Evolutionary conservation across 2,888 invertebrate species (phyloP).

Genomic region (Mythimna pallens): DNA sequence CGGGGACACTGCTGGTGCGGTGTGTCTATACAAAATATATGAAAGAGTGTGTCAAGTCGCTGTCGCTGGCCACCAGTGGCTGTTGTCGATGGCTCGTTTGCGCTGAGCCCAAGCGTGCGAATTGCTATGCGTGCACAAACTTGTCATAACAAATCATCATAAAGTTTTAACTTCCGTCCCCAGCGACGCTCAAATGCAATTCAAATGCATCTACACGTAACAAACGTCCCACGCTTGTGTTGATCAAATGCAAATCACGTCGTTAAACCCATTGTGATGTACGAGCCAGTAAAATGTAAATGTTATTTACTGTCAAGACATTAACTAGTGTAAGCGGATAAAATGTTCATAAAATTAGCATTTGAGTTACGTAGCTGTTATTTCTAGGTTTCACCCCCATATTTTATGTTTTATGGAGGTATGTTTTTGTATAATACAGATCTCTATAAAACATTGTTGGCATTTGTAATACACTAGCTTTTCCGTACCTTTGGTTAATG

Average conservation of each 20-base stretch:
- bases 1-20: too few relatives aligned
- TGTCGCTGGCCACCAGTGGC: too few relatives aligned
- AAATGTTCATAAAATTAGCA: slow-evolving; percentile 69
- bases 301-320: slow-evolving; percentile 67
- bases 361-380: slow-evolving; percentile 53
- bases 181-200: slow-evolving; percentile 40
- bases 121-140: background rate
- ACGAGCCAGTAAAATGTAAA: slow-evolving; percentile 74
- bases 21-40: too few relatives aligned
- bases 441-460: slow-evolving; percentile 13
- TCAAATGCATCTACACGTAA: slow-evolving; percentile 55
- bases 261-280: slow-evolving; percentile 46
- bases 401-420: slow-evolving; percentile 38
- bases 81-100: too few relatives aligned
- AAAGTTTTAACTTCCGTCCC: slow-evolving; percentile 8
- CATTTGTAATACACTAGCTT: slow-evolving; percentile 21
- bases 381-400: slow-evolving; percentile 42
- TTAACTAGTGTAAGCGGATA: slow-evolving; percentile 64
- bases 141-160: background rate
- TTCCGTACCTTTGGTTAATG: too few relatives aligned
- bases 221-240: slow-evolving; percentile 49
- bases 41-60: too few relatives aligned
- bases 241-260: slow-evolving; percentile 58
- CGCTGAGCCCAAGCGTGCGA: too few relatives aligned
- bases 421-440: slow-evolving; percentile 21